phyloP scores from a whole-genome alignment of 2,888 invertebrate genomes.

The Clistopyga incitator region DNA sequence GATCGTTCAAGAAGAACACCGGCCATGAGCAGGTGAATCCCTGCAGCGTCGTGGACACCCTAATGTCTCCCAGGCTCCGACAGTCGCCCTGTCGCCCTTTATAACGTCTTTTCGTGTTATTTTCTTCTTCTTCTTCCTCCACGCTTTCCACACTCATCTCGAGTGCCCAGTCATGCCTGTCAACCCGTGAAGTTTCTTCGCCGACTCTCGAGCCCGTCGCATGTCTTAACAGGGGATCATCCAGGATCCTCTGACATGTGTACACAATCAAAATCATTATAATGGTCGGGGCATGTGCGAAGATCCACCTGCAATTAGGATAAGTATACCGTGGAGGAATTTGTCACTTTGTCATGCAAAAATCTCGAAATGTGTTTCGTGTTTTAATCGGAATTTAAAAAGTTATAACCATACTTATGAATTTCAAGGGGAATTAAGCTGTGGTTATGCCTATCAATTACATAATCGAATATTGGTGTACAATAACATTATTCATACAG shows the following conservation, averaged over 20 bases:
- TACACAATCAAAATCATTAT: conserved; percentile 46
- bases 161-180: conserved; percentile 65
- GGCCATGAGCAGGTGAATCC: conserved; percentile 64
- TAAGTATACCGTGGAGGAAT: conserved; percentile 41
- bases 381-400: neutral
- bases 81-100: conserved; percentile 51
- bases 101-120: conserved; percentile 42
- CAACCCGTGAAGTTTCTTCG: conserved; percentile 59
- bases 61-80: conserved; percentile 57
- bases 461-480: no score
- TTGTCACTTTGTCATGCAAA: neutral
- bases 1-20: conserved; percentile 47
- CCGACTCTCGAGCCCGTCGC: conserved; percentile 47
- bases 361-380: neutral
- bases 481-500: neutral
- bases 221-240: conserved; percentile 36
- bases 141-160: conserved; percentile 62
- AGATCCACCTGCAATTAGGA: conserved; percentile 60
- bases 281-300: conserved; percentile 37
- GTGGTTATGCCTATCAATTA: no score
- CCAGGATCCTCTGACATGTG: conserved; percentile 52
- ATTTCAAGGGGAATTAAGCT: neutral
- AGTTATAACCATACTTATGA: neutral
- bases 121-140: conserved; percentile 37
- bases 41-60: conserved; percentile 57